phyloP scores from a whole-genome alignment of 2,113 vertebrate genomes.

The Nycticorax nycticorax region DNA sequence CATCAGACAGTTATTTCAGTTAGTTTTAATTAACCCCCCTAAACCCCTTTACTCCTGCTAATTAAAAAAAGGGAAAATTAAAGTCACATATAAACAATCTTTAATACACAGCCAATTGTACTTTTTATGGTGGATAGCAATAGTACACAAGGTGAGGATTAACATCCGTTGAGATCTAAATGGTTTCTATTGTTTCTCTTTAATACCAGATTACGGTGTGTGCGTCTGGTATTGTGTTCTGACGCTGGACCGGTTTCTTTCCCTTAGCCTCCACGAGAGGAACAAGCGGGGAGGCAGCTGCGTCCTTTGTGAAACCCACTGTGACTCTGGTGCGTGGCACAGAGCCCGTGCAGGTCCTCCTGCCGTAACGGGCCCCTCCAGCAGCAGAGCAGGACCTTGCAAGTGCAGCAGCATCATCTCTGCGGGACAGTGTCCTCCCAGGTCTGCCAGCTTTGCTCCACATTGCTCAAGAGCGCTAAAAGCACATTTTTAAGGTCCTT shows the following conservation, averaged over 20 bases:
- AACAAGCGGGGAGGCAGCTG: not conserved
- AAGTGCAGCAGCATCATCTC: not conserved
- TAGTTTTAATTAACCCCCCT: not conserved
- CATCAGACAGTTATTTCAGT: not conserved
- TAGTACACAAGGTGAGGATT: not conserved
- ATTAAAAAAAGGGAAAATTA: not conserved
- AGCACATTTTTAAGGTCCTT: not conserved
- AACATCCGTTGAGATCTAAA: not conserved
- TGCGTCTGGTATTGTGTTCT: not conserved
- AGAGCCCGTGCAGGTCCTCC: not conserved
- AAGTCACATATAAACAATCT: not conserved
- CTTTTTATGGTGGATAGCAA: not conserved
- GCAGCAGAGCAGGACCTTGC: not conserved
- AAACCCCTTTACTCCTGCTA: not conserved
- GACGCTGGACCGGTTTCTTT: not conserved
- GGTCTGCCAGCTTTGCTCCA: not conserved
- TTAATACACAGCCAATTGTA: not conserved
- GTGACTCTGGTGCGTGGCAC: not conserved
- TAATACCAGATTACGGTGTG: not conserved
- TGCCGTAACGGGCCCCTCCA: not conserved
- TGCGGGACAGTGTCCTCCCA: not conserved
- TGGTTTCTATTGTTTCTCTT: not conserved
- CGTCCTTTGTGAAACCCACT: not conserved
- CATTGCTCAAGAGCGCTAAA: not conserved
- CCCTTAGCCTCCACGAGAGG: not conserved